These are phyloP conservation scores for Myiothlypis coronata DNA, from an alignment of 2,797 vertebrate genomes.

Conservation along the genomic window DNA sequence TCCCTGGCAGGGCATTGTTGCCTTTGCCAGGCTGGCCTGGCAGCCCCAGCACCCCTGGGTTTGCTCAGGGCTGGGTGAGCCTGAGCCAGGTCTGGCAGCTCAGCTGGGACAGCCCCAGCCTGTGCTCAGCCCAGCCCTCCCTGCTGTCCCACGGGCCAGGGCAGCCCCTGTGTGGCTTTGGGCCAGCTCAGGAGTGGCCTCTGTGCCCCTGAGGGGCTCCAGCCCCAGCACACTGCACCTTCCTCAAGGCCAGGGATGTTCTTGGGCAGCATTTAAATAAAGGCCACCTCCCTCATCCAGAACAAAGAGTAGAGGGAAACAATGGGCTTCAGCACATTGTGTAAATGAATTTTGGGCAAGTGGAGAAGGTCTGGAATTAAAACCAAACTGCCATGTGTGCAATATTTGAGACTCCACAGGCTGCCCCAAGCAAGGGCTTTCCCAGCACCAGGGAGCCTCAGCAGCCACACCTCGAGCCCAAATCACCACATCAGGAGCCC, in stretches of 20 bases:
- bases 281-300: neutral
- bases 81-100: neutral
- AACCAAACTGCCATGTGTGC: neutral
- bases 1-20: neutral
- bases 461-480: neutral
- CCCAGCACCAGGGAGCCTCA: neutral
- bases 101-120: neutral
- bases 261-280: neutral
- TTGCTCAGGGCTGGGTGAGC: neutral
- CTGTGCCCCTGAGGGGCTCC: neutral
- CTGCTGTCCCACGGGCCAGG: neutral
- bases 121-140: neutral
- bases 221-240: neutral
- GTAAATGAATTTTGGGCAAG: neutral
- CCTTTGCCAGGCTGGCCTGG: neutral
- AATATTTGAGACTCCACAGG: rapidly evolving
- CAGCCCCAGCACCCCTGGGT: rapidly evolving
- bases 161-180: neutral
- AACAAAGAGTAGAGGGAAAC: neutral
- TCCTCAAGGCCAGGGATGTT: neutral
- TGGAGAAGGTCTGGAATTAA: neutral
- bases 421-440: neutral
- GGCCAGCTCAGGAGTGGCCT: neutral
- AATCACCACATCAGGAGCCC: neutral
- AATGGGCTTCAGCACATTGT: neutral